Conservation (phyloP, 1,140 invertebrate species). For the Phymorhynchus buccinoides region DNA sequence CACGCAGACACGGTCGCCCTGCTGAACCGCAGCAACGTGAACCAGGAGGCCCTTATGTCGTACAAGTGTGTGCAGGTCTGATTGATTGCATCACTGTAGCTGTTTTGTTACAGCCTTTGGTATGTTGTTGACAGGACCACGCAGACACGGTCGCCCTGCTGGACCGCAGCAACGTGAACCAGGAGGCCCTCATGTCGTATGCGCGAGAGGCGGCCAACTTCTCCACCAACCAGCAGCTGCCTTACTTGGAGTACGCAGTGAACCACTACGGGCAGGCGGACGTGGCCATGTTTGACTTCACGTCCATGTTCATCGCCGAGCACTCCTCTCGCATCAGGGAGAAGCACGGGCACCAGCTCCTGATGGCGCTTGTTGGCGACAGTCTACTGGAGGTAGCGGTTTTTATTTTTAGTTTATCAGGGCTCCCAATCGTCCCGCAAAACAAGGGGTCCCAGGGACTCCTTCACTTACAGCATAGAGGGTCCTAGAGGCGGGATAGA, state of each 20-base stretch:
- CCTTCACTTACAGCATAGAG: too few species aligned
- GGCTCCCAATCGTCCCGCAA: too few species aligned
- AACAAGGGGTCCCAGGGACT: too few species aligned
- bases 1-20: slow-evolving; percentile 90
- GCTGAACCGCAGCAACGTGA: slow-evolving; percentile 90
- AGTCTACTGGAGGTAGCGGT: slow-evolving; percentile 93
- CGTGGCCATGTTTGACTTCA: slow-evolving; percentile 99
- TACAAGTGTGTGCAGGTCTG: too few species aligned
- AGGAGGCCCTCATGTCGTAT: slow-evolving; percentile 85
- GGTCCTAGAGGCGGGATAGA: too few species aligned
- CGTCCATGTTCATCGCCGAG: slow-evolving; percentile 97
- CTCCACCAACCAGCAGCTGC: slow-evolving; percentile 92
- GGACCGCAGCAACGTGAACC: slow-evolving; percentile 91
- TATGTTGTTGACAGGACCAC: slow-evolving; percentile 82
- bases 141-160: slow-evolving; percentile 91
- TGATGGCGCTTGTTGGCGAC: slow-evolving; percentile 94
- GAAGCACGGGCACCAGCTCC: slow-evolving; percentile 83
- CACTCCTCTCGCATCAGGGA: slow-evolving; percentile 89
- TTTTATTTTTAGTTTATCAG: too few species aligned
- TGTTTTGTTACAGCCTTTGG: background rate
- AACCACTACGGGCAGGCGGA: slow-evolving; percentile 98
- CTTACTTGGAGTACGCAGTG: slow-evolving; percentile 93
- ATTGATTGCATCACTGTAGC: too few species aligned
- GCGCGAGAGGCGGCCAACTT: slow-evolving; percentile 96
- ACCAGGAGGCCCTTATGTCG: slow-evolving; percentile 83